phyloP scores from a whole-genome alignment of 1,140 invertebrate species.

The Euwallacea similis region DNA sequence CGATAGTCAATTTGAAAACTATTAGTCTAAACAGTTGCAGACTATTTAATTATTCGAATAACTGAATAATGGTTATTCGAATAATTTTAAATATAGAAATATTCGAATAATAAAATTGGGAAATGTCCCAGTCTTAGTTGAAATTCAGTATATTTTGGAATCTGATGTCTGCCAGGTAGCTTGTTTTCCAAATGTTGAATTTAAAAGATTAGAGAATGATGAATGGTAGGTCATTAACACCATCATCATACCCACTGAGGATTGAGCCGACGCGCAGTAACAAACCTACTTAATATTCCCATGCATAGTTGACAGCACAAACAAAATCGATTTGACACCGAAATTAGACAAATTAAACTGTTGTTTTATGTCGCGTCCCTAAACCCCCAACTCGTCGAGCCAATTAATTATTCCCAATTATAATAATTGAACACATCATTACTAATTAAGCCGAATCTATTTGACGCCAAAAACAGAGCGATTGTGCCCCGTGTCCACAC shows the following conservation, averaged over 20 bases:
- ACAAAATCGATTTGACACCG: slow-evolving; percentile 39
- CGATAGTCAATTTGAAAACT: too few species aligned
- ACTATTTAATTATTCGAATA: too few species aligned
- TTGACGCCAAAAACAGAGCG: slow-evolving; percentile 42
- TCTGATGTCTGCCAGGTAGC: too few species aligned
- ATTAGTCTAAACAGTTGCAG: too few species aligned
- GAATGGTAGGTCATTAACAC: slow-evolving; percentile 2
- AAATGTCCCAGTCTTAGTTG: too few species aligned
- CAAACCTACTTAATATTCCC: slow-evolving; percentile 23
- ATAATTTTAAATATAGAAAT: too few species aligned
- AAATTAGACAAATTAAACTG: slow-evolving; percentile 46
- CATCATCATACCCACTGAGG: not conserved
- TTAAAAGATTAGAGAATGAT: not conserved
- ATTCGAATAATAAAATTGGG: too few species aligned
- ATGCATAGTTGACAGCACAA: slow-evolving; percentile 28
- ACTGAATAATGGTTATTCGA: too few species aligned
- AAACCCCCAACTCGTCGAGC: slow-evolving; percentile 43
- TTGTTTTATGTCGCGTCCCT: slow-evolving; percentile 43
- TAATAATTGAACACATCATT: slow-evolving; percentile 54
- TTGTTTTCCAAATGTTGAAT: too few species aligned
- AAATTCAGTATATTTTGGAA: too few species aligned
- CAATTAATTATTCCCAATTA: slow-evolving; percentile 53
- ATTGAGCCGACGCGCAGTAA: not conserved
- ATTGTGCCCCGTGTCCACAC: slow-evolving; percentile 38
- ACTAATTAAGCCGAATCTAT: slow-evolving; percentile 52